phyloP scores from a whole-genome alignment of 2,797 vertebrate species.

The Karalla daura region DNA sequence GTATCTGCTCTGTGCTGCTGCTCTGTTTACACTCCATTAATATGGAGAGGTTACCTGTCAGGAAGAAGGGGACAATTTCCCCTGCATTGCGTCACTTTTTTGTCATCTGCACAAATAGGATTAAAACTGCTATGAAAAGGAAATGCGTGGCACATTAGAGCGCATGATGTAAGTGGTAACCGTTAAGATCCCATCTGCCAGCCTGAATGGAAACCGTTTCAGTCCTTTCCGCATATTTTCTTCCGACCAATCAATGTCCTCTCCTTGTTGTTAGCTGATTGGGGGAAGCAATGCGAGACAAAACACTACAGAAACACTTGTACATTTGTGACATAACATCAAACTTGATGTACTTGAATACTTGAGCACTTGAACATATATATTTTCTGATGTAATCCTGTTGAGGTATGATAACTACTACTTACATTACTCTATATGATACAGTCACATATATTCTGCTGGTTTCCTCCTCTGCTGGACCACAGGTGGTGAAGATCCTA shows the following conservation, averaged over 20 bases:
- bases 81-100: not conserved
- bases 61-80: constrained; percentile 13
- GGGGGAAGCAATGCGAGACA: too few relatives aligned
- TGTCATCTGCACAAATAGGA: not conserved
- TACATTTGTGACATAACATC: too few relatives aligned
- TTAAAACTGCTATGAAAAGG: not conserved
- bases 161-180: not conserved
- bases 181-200: not conserved
- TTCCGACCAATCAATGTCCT: constrained; percentile 1
- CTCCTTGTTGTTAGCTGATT: not conserved
- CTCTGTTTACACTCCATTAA: constrained; percentile 46
- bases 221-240: not conserved
- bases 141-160: not conserved
- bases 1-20: constrained; percentile 43
- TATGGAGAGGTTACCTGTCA: constrained; percentile 26
- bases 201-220: not conserved
- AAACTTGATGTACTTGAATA: too few relatives aligned
- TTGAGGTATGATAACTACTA: too few relatives aligned
- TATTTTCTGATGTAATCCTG: too few relatives aligned
- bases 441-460: not conserved
- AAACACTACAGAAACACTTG: too few relatives aligned
- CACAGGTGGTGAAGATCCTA: constrained; percentile 95
- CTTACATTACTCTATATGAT: too few relatives aligned
- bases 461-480: constrained; percentile 4
- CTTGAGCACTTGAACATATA: too few relatives aligned